Evolutionary conservation across 2,888 invertebrate genomes (phyloP), one percentile per base, ranked within the genome.

Genomic region (Graphium colonna): DNA sequence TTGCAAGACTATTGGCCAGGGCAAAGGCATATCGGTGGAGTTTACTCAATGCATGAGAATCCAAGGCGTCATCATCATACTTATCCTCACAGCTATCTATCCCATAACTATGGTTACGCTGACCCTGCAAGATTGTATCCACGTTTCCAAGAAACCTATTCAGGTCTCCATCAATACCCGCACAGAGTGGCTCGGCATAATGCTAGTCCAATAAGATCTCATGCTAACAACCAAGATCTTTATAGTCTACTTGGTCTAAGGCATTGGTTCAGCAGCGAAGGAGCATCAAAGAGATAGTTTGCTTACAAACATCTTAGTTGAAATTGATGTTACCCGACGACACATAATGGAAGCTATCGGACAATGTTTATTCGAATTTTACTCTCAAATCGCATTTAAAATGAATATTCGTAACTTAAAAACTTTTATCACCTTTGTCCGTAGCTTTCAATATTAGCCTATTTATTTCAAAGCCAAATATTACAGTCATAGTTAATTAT

Each of bases 391-490:
- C 56, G 54, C 49, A 49, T 56, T 56, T 51, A 49, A 51, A 52
- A 49, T 50, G 53, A 51, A 56, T 59, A 46, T 58, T 49, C 45
- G 48, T 51, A 31, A 43, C 43, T 49, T 51, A 28, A 18, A 44
- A 41, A 44, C 18, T 28, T 26, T 40, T 45, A 13, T 44, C 54
- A 40, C 12, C 50, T 45, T 69, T 75, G 54, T 71, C 75, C 81
- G 82, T 86, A 82, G 88, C 87, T 85, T 86, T 83, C 85, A 83
- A 72, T 84, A 87, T 81, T 62, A 83, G 78, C 79, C 79, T 86
- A 89, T 87, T 88, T 86, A 88, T 89, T 86, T 82, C 79, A 85
- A 88, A 88, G 83, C 89, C 89, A 89, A 89, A 89, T 87, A 89
- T 81, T 86, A 88, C 82, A 89, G 88, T 89, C 89, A 89, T 89